Conservation (phyloP, 2,113 vertebrate genomes). For the Acanthochromis polyacanthus region DNA sequence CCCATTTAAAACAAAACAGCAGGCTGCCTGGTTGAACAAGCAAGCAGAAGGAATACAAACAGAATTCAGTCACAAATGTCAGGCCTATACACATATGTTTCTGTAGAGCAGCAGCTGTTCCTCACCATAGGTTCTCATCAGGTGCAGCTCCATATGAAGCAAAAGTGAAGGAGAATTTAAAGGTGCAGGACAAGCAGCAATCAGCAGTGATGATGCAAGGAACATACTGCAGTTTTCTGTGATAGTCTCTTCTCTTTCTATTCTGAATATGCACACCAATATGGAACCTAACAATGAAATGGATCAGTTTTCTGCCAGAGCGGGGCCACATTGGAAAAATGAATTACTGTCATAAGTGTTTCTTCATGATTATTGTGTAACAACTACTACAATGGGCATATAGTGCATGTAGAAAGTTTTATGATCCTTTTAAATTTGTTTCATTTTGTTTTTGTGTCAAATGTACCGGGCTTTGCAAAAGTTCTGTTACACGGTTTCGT, state of each 20-base stretch:
- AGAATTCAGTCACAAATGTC: slow-evolving; percentile 45
- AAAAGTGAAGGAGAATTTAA: slow-evolving; percentile 5
- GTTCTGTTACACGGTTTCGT: too few relatives aligned
- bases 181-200: neutral
- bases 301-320: neutral
- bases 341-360: neutral
- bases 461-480: too few relatives aligned
- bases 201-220: neutral
- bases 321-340: neutral
- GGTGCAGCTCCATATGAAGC: slow-evolving; percentile 20
- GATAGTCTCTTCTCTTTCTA: neutral
- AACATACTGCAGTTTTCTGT: neutral
- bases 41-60: slow-evolving; percentile 68
- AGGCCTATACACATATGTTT: slow-evolving; percentile 38
- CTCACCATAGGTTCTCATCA: slow-evolving; percentile 32
- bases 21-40: slow-evolving; percentile 59
- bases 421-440: too few relatives aligned
- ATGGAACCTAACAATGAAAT: neutral
- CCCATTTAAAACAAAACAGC: slow-evolving; percentile 69
- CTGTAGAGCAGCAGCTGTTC: slow-evolving; percentile 66
- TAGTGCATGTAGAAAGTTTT: neutral
- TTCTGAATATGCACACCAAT: neutral
- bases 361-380: neutral
- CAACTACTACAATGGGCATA: neutral
- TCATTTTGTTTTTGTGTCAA: too few relatives aligned